phyloP scores from a whole-genome alignment of 2,113 vertebrate genomes.

The Lonchura striata region DNA sequence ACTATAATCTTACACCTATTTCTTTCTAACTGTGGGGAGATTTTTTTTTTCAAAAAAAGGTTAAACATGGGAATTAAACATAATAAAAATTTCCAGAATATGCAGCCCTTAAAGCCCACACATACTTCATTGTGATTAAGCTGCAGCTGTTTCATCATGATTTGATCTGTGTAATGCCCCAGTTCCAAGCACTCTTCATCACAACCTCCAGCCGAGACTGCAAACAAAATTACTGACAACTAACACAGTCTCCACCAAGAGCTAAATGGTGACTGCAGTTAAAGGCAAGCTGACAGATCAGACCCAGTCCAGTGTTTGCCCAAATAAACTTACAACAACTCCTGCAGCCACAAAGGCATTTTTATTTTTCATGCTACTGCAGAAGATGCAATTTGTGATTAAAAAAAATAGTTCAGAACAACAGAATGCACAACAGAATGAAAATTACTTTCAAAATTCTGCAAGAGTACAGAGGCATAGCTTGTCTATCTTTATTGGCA shows the following conservation, averaged over 20 bases:
- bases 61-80: constrained; percentile 31
- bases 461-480: background rate
- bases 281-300: constrained; percentile 6
- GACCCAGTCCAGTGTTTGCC: background rate
- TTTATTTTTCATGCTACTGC: background rate
- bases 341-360: background rate
- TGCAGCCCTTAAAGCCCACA: background rate
- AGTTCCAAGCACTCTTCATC: constrained; percentile 41
- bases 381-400: background rate
- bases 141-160: constrained; percentile 38
- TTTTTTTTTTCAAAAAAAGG: background rate
- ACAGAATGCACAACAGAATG: background rate
- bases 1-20: background rate
- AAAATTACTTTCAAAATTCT: background rate
- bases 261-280: background rate
- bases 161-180: constrained; percentile 42
- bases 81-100: constrained; percentile 30
- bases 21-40: background rate
- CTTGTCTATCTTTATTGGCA: background rate
- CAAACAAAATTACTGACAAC: constrained; percentile 46
- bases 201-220: background rate
- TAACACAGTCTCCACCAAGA: constrained; percentile 6
- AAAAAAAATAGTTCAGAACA: background rate
- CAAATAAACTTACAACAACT: background rate
- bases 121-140: constrained; percentile 17